Percentiles rank a stretch among this genome's conserved stretches.
phyloP scores from a whole-genome alignment of 1,140 invertebrate species.

The Proctacanthus coquilletti region DNA sequence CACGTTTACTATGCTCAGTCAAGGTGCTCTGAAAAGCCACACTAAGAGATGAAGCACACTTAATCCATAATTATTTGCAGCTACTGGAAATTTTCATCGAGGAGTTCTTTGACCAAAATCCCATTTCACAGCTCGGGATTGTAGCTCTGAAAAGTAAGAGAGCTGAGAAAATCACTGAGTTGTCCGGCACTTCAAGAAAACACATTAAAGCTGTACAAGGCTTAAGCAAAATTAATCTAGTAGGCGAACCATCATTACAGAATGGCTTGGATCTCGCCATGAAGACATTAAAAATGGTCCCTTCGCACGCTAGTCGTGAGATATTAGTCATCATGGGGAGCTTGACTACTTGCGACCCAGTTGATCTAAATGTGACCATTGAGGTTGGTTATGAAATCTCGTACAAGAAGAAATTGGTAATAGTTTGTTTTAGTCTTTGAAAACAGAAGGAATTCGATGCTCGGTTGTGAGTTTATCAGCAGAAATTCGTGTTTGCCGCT shows the following conservation, averaged over 20 bases:
- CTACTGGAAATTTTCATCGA: slow-evolving; percentile 85
- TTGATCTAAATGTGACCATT: slow-evolving; percentile 78
- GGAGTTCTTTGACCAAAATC: slow-evolving; percentile 97
- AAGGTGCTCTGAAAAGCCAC: slow-evolving; percentile 42
- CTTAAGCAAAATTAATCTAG: slow-evolving; percentile 40
- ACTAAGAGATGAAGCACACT: not conserved
- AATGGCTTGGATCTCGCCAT: slow-evolving; percentile 82
- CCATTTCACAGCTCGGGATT: slow-evolving; percentile 90
- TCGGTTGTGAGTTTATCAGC: slow-evolving; percentile 90
- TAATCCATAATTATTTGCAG: slow-evolving; percentile 31
- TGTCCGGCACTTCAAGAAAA: slow-evolving; percentile 72
- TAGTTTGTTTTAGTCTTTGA: slow-evolving; percentile 32
- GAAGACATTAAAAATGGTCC: slow-evolving; percentile 74
- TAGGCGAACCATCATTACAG: slow-evolving; percentile 87
- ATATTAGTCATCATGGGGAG: slow-evolving; percentile 83
- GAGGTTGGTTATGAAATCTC: slow-evolving; percentile 17
- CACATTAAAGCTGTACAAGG: slow-evolving; percentile 52
- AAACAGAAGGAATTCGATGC: slow-evolving; percentile 63
- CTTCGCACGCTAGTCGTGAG: slow-evolving; percentile 84
- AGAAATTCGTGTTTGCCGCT: slow-evolving; percentile 83
- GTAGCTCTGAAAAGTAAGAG: slow-evolving; percentile 85
- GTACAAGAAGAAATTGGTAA: not conserved
- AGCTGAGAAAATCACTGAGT: slow-evolving; percentile 79
- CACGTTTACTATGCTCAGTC: slow-evolving; percentile 71
- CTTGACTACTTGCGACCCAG: slow-evolving; percentile 91